Evolutionary conservation across 2,797 vertebrate genomes (phyloP).

Genomic region (Coranthus polyacanthus): DNA sequence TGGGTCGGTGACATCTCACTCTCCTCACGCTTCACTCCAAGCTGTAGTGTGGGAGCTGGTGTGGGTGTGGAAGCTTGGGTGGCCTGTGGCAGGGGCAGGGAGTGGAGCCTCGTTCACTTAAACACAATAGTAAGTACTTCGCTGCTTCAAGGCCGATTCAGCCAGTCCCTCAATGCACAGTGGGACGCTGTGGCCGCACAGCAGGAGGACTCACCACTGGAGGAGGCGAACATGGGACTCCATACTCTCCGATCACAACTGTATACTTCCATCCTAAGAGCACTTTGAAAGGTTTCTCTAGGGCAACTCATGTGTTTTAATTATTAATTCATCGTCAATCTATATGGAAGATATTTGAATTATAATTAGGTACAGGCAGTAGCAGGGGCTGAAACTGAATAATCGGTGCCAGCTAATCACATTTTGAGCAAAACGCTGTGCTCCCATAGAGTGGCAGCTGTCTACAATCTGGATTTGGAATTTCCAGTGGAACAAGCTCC

Average conservation of each 20-base stretch:
- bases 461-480: conserved; percentile 48
- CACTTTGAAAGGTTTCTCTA: background rate
- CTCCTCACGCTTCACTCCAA: conserved; percentile 27
- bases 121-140: conserved; percentile 38
- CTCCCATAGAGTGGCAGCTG: conserved; percentile 56
- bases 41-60: conserved; percentile 30
- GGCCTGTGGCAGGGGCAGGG: too few species aligned
- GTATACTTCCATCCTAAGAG: background rate
- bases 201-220: conserved; percentile 20
- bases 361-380: conserved; percentile 33
- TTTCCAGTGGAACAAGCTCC: conserved; percentile 46
- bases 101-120: conserved; percentile 7
- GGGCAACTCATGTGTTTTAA: too few species aligned
- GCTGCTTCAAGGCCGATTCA: conserved; percentile 43
- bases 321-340: conserved; percentile 36
- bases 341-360: conserved; percentile 41
- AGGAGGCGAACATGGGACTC: conserved; percentile 9
- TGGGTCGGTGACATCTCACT: conserved; percentile 75
- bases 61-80: background rate
- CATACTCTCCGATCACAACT: background rate
- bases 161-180: conserved; percentile 28
- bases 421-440: conserved; percentile 38
- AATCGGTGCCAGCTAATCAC: background rate
- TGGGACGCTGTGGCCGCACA: conserved; percentile 38
- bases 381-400: conserved; percentile 9